phyloP scores from a whole-genome alignment of 2,888 invertebrate species.

The Netelia melanura region DNA sequence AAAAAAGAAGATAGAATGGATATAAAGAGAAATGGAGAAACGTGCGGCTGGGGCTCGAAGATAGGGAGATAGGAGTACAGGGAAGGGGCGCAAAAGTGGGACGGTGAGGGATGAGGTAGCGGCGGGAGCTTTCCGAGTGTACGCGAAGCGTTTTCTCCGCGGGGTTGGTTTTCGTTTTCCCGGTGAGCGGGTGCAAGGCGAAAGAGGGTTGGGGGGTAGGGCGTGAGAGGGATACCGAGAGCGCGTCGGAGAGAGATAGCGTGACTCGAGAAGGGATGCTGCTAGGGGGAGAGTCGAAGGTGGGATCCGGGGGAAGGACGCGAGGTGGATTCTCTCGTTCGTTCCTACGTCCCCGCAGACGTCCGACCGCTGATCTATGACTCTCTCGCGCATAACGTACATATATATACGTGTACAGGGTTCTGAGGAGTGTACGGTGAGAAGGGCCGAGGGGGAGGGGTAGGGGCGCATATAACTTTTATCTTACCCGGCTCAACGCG shows the following conservation, averaged over 20 bases:
- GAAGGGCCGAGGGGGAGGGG: not conserved
- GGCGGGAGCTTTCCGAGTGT: constrained; percentile 61
- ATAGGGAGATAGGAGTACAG: constrained; percentile 80
- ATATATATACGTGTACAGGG: constrained; percentile 4
- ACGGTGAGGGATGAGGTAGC: constrained; percentile 69
- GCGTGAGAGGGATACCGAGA: constrained; percentile 66
- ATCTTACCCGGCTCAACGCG: constrained; percentile 78
- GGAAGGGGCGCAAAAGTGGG: constrained; percentile 67
- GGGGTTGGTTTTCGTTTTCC: constrained; percentile 62
- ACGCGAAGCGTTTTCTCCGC: constrained; percentile 34
- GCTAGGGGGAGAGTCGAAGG: constrained; percentile 70
- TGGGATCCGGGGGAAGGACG: constrained; percentile 59
- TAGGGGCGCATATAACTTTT: constrained; percentile 82
- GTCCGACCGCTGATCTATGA: constrained; percentile 84
- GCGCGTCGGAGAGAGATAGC: constrained; percentile 77
- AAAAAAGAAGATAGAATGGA: constrained; percentile 67
- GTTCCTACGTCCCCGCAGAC: constrained; percentile 83
- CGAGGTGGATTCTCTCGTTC: constrained; percentile 70
- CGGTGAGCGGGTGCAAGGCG: constrained; percentile 62
- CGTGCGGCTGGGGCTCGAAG: constrained; percentile 77
- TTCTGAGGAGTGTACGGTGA: not conserved
- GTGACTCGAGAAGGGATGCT: constrained; percentile 72
- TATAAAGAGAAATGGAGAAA: constrained; percentile 66
- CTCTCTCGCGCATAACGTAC: constrained; percentile 83
- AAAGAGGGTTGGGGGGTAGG: constrained; percentile 70